Evolutionary conservation across 2,888 invertebrate genomes (phyloP), one percentile per base, ranked within the genome.

Genomic region (Fragum fragum): DNA sequence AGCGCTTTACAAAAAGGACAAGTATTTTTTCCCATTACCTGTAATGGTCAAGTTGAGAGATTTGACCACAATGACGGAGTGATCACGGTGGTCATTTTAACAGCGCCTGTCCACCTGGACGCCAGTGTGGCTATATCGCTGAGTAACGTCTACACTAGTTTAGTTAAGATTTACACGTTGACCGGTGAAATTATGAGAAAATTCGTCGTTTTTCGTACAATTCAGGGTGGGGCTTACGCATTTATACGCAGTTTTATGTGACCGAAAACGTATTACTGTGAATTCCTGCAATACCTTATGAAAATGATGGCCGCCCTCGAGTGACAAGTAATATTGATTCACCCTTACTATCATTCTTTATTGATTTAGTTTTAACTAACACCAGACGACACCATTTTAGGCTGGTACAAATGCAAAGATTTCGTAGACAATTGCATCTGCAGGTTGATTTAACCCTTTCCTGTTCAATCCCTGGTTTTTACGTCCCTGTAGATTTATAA

Each of bases 21-120:
- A 66, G 21, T 32, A 42, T 9, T 39, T 23, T 39, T 26, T 21
- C 16, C 21, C 42, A 36, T 7, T 36, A 42, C 39, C 39, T 21
- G 42, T 66, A 66, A 42, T 21, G 39, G 47, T 47, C 47, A n/a
- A 36, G 1, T 39, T 18, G 1, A 36, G 26, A 68, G 29, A 23
- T 32, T 18, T 74, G 68, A 68, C 74, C 68, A 68, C 36, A 29
- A 74, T 86, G 86, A 86, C 83, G 73, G 53, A 86, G 81, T 81
- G 79, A 39, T 39, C 61, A 53, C 42, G 28, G 53, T 39, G 73
- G 63, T 52, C 69, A 69, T 63, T 79, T 74, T 73, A 86, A 86
- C 86, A 77, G 81, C 23, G 42, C 61, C 83, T 86, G 86, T 86
- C 86, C 39, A 52, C n/a, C n/a, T 2, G 47, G 86, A 71, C 83